Conservation (phyloP, 2,113 vertebrate genomes). For the Columba janthina region DNA sequence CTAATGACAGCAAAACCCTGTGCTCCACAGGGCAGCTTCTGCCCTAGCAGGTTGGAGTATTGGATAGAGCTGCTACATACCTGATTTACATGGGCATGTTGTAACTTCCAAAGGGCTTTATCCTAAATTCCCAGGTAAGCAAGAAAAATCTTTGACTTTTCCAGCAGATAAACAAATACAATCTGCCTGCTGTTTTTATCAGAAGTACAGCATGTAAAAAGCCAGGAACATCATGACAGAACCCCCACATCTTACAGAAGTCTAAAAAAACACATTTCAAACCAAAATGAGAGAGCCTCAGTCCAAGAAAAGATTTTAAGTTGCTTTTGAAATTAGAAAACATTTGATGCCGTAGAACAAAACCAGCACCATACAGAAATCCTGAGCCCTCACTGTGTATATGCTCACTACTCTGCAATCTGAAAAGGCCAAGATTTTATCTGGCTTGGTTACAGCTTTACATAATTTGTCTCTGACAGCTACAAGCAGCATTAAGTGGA, state of each 20-base stretch:
- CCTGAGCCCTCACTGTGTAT: not conserved
- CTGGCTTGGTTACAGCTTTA: not conserved
- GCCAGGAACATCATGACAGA: not conserved
- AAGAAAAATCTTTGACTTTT: constrained; percentile 6
- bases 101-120: not conserved
- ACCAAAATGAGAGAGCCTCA: not conserved
- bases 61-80: not conserved
- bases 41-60: not conserved
- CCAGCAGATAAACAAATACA: not conserved
- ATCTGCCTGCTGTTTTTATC: not conserved
- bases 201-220: not conserved
- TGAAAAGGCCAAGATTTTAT: constrained; percentile 3
- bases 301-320: not conserved
- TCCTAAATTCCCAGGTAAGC: not conserved
- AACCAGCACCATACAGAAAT: not conserved
- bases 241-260: not conserved
- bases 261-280: not conserved
- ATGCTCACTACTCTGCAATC: not conserved
- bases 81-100: not conserved
- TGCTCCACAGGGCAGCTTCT: not conserved
- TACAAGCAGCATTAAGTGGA: not conserved
- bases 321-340: not conserved
- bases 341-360: not conserved
- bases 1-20: not conserved
- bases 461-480: not conserved